phyloP scores from a whole-genome alignment of 2,113 vertebrate genomes.

The Regulus satrapa region DNA sequence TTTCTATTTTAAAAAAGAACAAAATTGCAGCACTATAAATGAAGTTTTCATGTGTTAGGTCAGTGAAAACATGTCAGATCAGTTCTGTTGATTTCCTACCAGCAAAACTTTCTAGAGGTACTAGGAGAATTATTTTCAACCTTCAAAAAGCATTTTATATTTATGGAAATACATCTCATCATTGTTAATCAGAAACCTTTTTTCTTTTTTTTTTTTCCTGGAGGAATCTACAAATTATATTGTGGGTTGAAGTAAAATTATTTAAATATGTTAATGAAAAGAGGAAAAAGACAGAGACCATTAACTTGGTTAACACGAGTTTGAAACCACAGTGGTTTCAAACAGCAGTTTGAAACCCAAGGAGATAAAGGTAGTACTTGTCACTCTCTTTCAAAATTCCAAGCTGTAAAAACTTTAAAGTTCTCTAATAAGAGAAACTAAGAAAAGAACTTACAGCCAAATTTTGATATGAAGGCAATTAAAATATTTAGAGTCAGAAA shows the following conservation, averaged over 20 bases:
- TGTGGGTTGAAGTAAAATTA: not conserved
- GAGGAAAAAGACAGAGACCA: not conserved
- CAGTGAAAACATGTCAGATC: not conserved
- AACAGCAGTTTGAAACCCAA: not conserved
- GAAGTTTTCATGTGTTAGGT: not conserved
- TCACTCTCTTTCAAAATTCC: not conserved
- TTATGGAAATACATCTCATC: not conserved
- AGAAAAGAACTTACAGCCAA: not conserved
- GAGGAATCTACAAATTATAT: not conserved
- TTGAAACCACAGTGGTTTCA: too few species aligned
- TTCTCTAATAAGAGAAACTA: too few species aligned
- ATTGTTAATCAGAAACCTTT: not conserved
- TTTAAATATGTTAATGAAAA: not conserved
- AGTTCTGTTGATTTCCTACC: not conserved
- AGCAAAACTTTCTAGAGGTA: not conserved
- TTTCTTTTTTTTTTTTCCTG: too few species aligned
- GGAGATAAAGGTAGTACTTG: not conserved
- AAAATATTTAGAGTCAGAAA: not conserved
- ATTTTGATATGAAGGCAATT: not conserved
- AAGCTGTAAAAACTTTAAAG: not conserved
- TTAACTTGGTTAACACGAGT: not conserved
- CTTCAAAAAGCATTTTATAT: not conserved
- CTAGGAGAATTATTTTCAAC: not conserved
- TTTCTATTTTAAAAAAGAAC: not conserved
- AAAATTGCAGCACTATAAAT: not conserved